A percentile compares a stretch with the other conserved stretches of the same genome.
These are phyloP conservation scores for Chymomyza caudatula DNA, from an alignment of 2,888 invertebrate species.

Conservation along the genomic window DNA sequence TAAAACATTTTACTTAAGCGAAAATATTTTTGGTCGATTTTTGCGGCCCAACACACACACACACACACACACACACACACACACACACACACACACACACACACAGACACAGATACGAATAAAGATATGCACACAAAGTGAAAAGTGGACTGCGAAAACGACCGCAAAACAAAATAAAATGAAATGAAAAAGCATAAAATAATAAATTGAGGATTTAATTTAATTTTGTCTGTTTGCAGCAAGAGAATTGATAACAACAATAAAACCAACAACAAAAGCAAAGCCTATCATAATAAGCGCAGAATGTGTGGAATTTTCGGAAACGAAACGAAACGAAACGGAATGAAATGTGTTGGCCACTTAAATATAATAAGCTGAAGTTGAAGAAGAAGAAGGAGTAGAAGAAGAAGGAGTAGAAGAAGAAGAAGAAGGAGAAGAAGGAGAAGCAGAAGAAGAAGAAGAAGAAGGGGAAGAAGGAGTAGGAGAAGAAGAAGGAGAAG, in stretches of 20 bases:
- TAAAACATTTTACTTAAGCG: neutral
- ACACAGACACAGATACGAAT: neutral
- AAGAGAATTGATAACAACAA: slow-evolving; percentile 1
- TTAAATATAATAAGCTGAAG: neutral
- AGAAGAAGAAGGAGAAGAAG: slow-evolving; percentile 9
- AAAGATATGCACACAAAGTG: neutral
- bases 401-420: slow-evolving; percentile 17
- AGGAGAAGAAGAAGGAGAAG: slow-evolving; percentile 12
- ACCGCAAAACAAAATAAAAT: slow-evolving; percentile 11
- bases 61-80: neutral
- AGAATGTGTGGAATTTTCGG: neutral
- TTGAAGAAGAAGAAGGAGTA: neutral
- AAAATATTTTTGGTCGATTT: neutral
- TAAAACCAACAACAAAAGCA: neutral
- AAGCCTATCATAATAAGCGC: no score
- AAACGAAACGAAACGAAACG: neutral
- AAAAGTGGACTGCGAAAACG: slow-evolving; percentile 14
- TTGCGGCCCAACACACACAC: neutral
- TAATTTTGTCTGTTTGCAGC: slow-evolving; percentile 45
- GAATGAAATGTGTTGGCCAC: neutral
- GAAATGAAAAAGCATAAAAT: slow-evolving; percentile 49
- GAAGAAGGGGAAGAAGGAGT: slow-evolving; percentile 14
- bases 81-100: neutral
- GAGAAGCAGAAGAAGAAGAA: neutral
- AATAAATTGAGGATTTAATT: slow-evolving; percentile 67